Base-by-base conservation (phyloP, 1,140 invertebrate species). In the Drosophila parvula region DNA sequence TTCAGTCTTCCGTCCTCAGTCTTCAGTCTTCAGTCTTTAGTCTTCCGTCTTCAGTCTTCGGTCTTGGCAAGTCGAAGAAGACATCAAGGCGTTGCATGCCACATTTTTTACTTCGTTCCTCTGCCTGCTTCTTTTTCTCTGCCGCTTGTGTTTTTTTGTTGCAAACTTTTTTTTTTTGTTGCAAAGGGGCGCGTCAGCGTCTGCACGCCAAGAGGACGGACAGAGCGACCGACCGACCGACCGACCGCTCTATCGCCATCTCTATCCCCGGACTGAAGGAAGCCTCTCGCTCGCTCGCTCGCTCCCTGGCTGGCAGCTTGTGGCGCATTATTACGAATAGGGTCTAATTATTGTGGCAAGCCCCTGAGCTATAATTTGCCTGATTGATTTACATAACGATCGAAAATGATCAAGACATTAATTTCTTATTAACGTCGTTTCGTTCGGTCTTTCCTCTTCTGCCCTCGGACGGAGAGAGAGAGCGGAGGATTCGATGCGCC, bases 381-480 rank as follows among this genome's bases (percentile, higher is more conserved):
- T 91, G 90, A 91, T 91, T 91, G 90, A 91, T 91, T 91, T 91
- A 91, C 90, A 91, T 91, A 91, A 91, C 90, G 90, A 91, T 91
- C 86, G 90, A 91, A 91, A 91, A 91, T 91, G 90, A 91, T 91
- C 90, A 91, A 91, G 90, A 91, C 90, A 91, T 91, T 91, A 91
- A 90, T 91, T 91, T 91, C 90, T 91, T 91, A 91, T 91, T 91
- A 91, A 91, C 90, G 90, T 89, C 67, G 85, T 65, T 82, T 78
- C 61, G 82, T 78, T 79, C 67, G 79, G 38, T 78, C 53, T 58
- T 22, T 63, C 40, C 48, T 64, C 58, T 40, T 74, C 51, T 44
- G 53, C 36, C 56, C 18, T 43, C 30, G 38, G 22, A 32, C 28
- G 34, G 30, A 44, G 58, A 14, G 38, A 40, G 14, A 6, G 38